Conservation (phyloP, 2,797 vertebrate genomes). For the Tarsius wallacei region DNA sequence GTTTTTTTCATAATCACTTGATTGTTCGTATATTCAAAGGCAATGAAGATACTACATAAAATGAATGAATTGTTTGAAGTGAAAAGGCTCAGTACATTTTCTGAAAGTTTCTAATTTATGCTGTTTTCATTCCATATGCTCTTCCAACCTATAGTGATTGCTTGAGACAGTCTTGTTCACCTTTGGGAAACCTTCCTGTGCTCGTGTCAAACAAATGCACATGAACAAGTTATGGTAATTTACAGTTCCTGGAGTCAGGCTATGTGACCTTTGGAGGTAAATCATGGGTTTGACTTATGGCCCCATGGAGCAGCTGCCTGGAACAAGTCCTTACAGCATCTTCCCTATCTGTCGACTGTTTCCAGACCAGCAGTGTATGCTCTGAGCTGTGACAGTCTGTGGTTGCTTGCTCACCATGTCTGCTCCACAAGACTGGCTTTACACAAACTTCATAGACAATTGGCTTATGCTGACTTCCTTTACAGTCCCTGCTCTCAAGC, state of each 20-base stretch:
- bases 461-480: background rate
- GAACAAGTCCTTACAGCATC: background rate
- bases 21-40: conserved; percentile 37
- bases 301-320: background rate
- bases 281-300: background rate
- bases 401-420: background rate
- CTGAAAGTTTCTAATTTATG: background rate
- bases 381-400: background rate
- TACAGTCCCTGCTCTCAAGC: background rate
- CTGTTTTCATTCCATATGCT: background rate
- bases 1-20: background rate
- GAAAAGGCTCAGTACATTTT: background rate
- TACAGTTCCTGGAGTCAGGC: background rate
- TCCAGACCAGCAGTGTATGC: background rate
- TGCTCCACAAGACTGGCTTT: background rate
- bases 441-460: background rate
- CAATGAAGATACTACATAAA: background rate
- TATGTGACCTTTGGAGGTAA: background rate
- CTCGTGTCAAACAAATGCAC: background rate
- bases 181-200: background rate
- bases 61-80: background rate
- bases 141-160: background rate
- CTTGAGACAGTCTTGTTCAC: background rate
- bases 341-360: background rate
- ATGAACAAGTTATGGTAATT: background rate